Evolutionary conservation across 2,888 invertebrate genomes (phyloP).

Genomic region (Geophilus truncorum): DNA sequence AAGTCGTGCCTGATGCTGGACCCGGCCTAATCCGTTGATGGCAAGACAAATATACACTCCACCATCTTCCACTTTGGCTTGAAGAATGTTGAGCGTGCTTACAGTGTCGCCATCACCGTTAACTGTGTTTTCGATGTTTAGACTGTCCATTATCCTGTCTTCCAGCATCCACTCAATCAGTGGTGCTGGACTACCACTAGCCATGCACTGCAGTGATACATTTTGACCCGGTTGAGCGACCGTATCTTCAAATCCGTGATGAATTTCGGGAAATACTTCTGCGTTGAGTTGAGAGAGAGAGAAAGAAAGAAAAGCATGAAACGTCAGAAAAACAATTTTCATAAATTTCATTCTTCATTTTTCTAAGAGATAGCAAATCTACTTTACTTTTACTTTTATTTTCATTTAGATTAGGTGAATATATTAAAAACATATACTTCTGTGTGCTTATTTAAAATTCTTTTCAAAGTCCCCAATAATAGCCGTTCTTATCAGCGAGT

Average conservation of each 20-base stretch:
- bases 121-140: not conserved
- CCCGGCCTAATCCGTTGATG: conserved; percentile 26
- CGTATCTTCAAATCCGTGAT: conserved; percentile 68
- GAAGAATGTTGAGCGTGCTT: conserved; percentile 20
- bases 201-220: conserved; percentile 83
- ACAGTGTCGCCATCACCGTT: conserved; percentile 19
- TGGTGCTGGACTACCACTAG: conserved; percentile 90
- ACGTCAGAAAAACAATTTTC: too few species aligned
- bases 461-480: not conserved
- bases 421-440: not conserved
- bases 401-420: not conserved
- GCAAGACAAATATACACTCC: conserved; percentile 22
- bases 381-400: not conserved
- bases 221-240: conserved; percentile 85
- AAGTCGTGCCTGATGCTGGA: conserved; percentile 29
- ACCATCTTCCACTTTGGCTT: conserved; percentile 23
- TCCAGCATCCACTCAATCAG: conserved; percentile 90
- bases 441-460: not conserved
- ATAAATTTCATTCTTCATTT: not conserved
- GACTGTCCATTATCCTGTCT: conserved; percentile 45
- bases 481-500: not conserved
- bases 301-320: not conserved
- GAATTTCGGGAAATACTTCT: conserved; percentile 30
- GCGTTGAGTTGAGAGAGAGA: not conserved
- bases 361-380: not conserved